phyloP scores from a whole-genome alignment of 2,113 vertebrate genomes.

The Prolemur simus region DNA sequence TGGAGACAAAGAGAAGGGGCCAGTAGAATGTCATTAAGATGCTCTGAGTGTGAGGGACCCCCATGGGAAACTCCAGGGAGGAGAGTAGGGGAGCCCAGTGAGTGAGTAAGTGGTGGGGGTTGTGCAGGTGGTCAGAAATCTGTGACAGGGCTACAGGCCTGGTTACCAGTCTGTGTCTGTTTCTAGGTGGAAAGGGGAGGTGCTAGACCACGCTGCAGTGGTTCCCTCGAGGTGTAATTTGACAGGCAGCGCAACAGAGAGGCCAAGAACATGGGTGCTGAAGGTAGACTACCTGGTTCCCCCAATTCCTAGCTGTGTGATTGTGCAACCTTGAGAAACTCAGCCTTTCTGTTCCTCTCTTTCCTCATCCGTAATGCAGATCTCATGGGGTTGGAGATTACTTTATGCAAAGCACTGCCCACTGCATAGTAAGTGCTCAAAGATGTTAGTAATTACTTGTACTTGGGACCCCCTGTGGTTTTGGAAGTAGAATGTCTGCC shows the following conservation, averaged over 20 bases:
- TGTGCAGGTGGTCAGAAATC: neutral
- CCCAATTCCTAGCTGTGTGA: neutral
- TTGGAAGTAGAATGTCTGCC: neutral
- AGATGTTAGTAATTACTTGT: neutral
- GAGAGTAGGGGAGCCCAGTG: neutral
- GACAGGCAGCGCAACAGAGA: neutral
- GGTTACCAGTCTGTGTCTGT: neutral
- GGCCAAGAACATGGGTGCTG: neutral
- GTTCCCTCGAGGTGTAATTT: neutral
- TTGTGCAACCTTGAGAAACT: neutral
- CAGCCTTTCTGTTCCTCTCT: neutral
- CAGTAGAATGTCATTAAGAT: neutral
- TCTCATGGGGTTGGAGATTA: neutral
- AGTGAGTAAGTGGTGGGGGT: neutral
- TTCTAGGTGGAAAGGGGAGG: neutral
- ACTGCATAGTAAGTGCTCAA: neutral
- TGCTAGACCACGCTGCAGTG: neutral
- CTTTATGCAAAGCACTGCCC: neutral
- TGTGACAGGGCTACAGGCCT: neutral
- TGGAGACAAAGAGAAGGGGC: slow-evolving; percentile 12
- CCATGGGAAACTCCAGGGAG: neutral
- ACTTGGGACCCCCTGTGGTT: neutral
- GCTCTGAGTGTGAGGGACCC: neutral
- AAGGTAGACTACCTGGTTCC: neutral
- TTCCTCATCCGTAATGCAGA: slow-evolving; percentile 36